Evolutionary conservation across 2,113 vertebrate genomes (phyloP), one percentile per base, ranked within the genome.

Genomic region (Ranitomeya variabilis): DNA sequence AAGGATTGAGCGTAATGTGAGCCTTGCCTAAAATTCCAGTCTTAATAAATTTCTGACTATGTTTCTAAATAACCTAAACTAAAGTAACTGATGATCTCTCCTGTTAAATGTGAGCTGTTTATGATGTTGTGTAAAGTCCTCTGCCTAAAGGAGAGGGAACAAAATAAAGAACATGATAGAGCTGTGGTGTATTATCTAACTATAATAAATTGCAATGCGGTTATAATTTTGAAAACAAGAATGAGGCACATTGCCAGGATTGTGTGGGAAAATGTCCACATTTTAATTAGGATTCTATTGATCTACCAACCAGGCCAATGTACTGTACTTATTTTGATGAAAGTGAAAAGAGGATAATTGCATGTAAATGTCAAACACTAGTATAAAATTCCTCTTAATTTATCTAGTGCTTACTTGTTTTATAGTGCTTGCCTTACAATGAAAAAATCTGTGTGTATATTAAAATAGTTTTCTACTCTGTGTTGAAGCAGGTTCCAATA

Each of bases 261-360:
- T 81, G 14, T 81, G 79, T 60, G 55, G 26, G 80, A 81, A 81
- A 62, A 81, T 62, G 23, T 81, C 57, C 16, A 37, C 18, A 62
- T 18, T 19, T 81, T 37, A 81, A 81, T 81, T 62, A 81, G 76
- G 19, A 78, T 52, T 19, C n/a, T 54, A 54, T 54, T 13, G 21
- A 54, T 3, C 6, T n/a, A 78, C n/a, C 7, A 16, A 12, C 2
- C 16, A 78, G 51, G 45, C 19, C 76, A 78, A 45, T 77, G 73
- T 12, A 77, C 71, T 74, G 26, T n/a, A n/a, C n/a, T n/a, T 13
- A 15, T 45, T 64, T 64, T 64, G 5, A 19, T 21, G 23, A 67
- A 67, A 67, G 11, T 11, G 3, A 23, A 67, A 51, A 77, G 19
- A 52, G 18, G 66, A 69, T n/a, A 69, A 69, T 69, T 69, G 4